Evolutionary conservation across 2,888 invertebrate genomes (phyloP).

Genomic region (Tryphoninae sp.): DNA sequence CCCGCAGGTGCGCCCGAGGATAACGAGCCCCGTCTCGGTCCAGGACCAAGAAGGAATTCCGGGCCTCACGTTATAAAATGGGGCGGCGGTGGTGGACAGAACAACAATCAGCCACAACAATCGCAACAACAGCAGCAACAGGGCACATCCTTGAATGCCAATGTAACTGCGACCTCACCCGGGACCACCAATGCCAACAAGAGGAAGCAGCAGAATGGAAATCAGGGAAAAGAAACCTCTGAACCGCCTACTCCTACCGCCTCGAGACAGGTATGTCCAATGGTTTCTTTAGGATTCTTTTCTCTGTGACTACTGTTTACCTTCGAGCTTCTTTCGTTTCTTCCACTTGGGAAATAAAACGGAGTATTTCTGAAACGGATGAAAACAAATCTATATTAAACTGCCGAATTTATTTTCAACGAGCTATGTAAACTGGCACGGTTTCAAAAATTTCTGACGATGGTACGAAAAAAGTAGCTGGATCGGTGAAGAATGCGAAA

Average conservation of each 20-base stretch:
- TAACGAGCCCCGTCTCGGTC: conserved; percentile 74
- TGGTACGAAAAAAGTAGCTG: too few species aligned
- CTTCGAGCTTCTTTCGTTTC: neutral
- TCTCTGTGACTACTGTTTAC: neutral
- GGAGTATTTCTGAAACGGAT: too few species aligned
- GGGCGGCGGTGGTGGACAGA: conserved; percentile 72
- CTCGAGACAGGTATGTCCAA: conserved; percentile 76
- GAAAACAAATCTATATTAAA: too few species aligned
- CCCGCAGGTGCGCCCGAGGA: conserved; percentile 81
- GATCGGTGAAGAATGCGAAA: too few species aligned
- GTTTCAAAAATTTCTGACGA: too few species aligned
- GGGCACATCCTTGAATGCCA: conserved; percentile 56
- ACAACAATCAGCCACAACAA: conserved; percentile 64
- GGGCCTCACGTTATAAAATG: conserved; percentile 79
- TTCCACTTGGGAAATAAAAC: too few species aligned
- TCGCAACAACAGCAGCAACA: conserved; percentile 66
- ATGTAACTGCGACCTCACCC: conserved; percentile 62
- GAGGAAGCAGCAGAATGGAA: conserved; percentile 70
- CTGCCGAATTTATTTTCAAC: too few species aligned
- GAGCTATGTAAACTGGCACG: too few species aligned
- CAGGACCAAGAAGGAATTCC: conserved; percentile 76
- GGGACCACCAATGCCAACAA: conserved; percentile 73
- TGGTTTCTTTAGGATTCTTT: neutral
- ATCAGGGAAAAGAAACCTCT: conserved; percentile 67
- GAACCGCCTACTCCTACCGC: conserved; percentile 78